Evolutionary conservation across 1,140 invertebrate species (phyloP).

Genomic region (Lordiphosa clarofinis): DNA sequence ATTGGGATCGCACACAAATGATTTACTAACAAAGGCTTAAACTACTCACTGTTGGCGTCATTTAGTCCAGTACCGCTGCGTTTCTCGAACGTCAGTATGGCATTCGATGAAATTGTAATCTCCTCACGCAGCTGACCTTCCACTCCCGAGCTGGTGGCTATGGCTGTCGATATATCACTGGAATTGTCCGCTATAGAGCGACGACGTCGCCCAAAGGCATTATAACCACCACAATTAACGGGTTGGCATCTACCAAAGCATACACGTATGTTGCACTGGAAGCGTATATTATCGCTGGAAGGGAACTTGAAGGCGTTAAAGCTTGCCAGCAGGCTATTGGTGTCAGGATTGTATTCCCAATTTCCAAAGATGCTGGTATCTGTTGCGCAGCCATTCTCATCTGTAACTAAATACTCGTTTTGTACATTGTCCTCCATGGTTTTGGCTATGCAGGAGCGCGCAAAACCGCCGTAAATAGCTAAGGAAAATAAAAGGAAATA

Average conservation of each 20-base stretch:
- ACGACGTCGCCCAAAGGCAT: conserved; percentile 91
- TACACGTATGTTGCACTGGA: conserved; percentile 97
- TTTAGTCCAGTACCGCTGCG: conserved; percentile 85
- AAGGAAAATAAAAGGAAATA: neutral
- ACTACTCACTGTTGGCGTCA: conserved; percentile 85
- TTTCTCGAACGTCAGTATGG: conserved; percentile 93
- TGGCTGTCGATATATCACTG: conserved; percentile 82
- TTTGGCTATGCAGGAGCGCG: conserved; percentile 94
- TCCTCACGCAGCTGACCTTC: conserved; percentile 94
- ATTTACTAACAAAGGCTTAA: neutral
- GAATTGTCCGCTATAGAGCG: conserved; percentile 82
- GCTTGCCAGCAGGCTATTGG: conserved; percentile 89
- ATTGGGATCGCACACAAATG: too few relatives aligned
- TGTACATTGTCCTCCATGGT: conserved; percentile 93
- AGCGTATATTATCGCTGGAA: conserved; percentile 94
- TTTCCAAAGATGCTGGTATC: conserved; percentile 95
- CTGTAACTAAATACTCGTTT: conserved; percentile 95
- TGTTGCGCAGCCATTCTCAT: conserved; percentile 95
- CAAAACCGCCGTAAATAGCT: conserved; percentile 97
- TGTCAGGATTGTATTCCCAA: conserved; percentile 92
- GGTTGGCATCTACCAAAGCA: conserved; percentile 97
- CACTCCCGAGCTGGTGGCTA: conserved; percentile 79
- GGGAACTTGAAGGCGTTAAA: conserved; percentile 98
- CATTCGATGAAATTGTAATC: conserved; percentile 95
- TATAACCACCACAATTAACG: conserved; percentile 94